Base-by-base conservation (phyloP, 2,113 vertebrate species). In the Progne subis region DNA sequence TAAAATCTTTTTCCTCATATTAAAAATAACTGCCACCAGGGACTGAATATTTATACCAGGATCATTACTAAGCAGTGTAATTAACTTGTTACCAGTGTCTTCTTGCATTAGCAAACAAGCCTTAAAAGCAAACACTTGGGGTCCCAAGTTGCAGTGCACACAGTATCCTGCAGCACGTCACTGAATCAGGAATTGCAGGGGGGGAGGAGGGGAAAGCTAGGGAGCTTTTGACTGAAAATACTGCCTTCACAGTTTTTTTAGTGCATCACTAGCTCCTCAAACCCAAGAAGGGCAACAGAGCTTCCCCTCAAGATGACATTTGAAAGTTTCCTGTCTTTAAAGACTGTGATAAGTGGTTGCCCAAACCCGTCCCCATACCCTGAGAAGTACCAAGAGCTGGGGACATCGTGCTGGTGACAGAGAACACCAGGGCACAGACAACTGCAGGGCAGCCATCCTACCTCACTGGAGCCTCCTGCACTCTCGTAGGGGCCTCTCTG, bases 191-290 rank as follows among this genome's bases (percentile, higher is more conserved):
- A 83, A 86, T 2, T 3, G 4, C 18, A 57, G 1, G 18, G 11
- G 25, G 15, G 23, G 6, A 4, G 18, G 8, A 1, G 1, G 3
- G 2, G 6, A 12, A 52, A 32, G 5, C 16, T 34, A 19, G 25
- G 52, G 12, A 81, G 34, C 21, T 81, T 69, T 2, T 29, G 39
- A 50, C 52, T 52, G 31, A 31, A 93, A 70, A 19, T 18, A n/a
- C 24, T 70, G 18, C 50, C 88, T 65, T 86, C 18, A 32, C 28
- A 61, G 43, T 16, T 43, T 68, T 52, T 50, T 46, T 32, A 59
- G 43, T 41, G n/a, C 10, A 41, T 15, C 20, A 29, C 20, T 34
- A 52, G 50, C 41, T 49, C 23, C 2, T 14, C 44, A 63, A 83
- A 80, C 5, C 8, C 53, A 76, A 72, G 20, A 67, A 70, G 7